phyloP scores from a whole-genome alignment of 2,113 vertebrate species.

The Acrocephalus kingi region DNA sequence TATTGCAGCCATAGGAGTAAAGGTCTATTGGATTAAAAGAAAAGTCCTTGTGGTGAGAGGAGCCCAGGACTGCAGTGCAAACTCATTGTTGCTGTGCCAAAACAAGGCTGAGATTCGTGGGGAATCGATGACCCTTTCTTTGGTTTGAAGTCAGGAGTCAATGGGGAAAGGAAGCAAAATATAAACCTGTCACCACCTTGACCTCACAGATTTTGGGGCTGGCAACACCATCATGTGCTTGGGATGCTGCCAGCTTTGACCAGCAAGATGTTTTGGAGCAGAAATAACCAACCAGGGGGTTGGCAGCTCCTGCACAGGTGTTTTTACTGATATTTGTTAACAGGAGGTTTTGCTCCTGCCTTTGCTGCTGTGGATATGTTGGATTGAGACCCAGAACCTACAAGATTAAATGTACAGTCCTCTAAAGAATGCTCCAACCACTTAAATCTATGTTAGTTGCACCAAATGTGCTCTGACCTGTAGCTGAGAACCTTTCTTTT shows the following conservation, averaged over 20 bases:
- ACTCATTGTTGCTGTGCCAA: not conserved
- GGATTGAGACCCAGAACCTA: not conserved
- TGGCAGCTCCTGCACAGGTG: not conserved
- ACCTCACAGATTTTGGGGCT: not conserved
- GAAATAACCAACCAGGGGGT: not conserved
- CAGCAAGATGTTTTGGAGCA: not conserved
- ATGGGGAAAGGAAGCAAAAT: not conserved
- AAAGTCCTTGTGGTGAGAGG: not conserved
- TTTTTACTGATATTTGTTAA: not conserved
- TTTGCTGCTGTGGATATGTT: not conserved
- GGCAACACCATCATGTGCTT: not conserved
- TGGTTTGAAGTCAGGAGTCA: not conserved
- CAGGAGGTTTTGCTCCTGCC: not conserved
- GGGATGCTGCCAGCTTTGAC: not conserved
- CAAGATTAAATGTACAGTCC: not conserved
- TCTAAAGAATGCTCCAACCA: not conserved
- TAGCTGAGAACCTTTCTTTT: not conserved
- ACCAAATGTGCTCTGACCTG: not conserved
- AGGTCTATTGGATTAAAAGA: not conserved
- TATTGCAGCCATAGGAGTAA: not conserved
- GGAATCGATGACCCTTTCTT: not conserved
- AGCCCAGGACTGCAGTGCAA: fast-evolving
- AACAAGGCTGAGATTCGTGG: not conserved
- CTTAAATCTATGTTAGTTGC: not conserved
- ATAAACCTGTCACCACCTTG: not conserved